phyloP scores from a whole-genome alignment of 2,888 invertebrate genomes.

The Pocota personata region DNA sequence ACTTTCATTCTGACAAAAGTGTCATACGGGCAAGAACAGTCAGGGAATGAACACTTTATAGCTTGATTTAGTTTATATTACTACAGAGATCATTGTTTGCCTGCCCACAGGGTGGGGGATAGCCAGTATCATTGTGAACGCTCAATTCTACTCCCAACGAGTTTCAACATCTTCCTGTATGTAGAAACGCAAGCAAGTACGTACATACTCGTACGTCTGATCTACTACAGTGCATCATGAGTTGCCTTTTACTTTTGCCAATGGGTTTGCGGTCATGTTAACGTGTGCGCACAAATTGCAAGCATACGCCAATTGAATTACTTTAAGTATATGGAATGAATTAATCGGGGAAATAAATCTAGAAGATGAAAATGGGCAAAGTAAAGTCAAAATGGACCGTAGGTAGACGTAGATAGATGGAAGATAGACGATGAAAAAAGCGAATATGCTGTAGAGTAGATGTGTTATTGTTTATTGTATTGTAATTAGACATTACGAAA shows the following conservation, averaged over 20 bases:
- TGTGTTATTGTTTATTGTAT: constrained; percentile 37
- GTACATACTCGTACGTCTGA: not conserved
- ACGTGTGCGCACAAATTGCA: constrained; percentile 1
- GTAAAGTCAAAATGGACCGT: constrained; percentile 8
- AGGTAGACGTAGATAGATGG: constrained; percentile 30
- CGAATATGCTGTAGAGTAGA: not conserved
- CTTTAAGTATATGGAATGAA: constrained; percentile 21
- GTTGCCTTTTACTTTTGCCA: constrained; percentile 30
- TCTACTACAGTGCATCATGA: not conserved
- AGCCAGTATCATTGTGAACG: not conserved
- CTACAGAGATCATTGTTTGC: constrained; percentile 33
- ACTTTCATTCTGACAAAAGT: constrained; percentile 1
- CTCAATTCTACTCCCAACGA: not conserved
- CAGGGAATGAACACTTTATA: not conserved
- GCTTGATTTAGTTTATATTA: constrained; percentile 40
- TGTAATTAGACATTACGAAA: constrained; percentile 19
- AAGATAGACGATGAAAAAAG: not conserved
- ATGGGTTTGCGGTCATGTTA: constrained; percentile 2
- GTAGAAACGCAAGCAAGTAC: not conserved
- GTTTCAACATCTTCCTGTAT: constrained; percentile 6
- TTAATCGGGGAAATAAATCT: constrained; percentile 49
- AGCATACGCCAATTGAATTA: constrained; percentile 21
- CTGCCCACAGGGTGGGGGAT: constrained; percentile 1
- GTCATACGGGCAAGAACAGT: constrained; percentile 36
- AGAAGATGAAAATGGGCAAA: constrained; percentile 21